Conservation (phyloP, 2,888 invertebrate species). For the Fragum whitleyi region DNA sequence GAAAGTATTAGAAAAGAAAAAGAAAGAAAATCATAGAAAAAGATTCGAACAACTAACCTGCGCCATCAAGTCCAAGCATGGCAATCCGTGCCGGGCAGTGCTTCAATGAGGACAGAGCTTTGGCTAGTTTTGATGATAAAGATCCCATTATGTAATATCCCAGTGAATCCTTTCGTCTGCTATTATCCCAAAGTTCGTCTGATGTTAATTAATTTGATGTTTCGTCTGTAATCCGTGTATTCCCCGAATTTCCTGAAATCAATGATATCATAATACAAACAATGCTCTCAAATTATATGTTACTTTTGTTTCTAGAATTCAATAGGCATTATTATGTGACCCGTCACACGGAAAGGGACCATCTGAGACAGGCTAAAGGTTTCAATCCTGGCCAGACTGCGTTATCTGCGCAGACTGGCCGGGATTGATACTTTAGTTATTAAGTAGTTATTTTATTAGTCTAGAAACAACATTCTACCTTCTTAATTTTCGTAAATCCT, state of each 20-base stretch:
- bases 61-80: constrained; percentile 63
- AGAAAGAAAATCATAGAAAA: not conserved
- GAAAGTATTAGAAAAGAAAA: too few species aligned
- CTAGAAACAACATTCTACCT: too few species aligned
- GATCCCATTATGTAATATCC: constrained; percentile 44
- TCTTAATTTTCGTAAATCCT: too few species aligned
- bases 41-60: constrained; percentile 39
- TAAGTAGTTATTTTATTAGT: too few species aligned
- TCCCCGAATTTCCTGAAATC: not conserved
- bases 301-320: too few species aligned
- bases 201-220: not conserved
- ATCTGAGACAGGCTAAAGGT: too few species aligned
- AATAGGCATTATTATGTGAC: too few species aligned
- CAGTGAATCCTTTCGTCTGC: not conserved
- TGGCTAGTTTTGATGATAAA: constrained; percentile 55
- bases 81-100: constrained; percentile 63
- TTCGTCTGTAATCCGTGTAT: not conserved
- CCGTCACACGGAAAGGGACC: too few species aligned
- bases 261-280: not conserved
- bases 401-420: too few species aligned
- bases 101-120: constrained; percentile 53
- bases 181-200: not conserved
- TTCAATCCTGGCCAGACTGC: too few species aligned
- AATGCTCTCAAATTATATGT: too few species aligned
- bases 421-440: too few species aligned